Conservation (phyloP, 2,888 invertebrate genomes). For the Keiferia lycopersicella region DNA sequence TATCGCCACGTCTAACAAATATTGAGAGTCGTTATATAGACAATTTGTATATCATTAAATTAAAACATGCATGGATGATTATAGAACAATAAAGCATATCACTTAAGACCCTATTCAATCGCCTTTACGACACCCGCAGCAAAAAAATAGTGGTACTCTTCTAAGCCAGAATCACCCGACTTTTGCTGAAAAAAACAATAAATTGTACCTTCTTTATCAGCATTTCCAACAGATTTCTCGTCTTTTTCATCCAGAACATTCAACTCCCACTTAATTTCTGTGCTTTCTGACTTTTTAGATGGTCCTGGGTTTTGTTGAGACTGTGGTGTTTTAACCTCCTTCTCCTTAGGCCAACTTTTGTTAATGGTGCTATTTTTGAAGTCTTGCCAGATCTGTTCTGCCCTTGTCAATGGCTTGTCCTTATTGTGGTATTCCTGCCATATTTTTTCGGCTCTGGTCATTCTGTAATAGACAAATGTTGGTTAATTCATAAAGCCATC, state of each 20-base stretch:
- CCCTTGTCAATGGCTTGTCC: background rate
- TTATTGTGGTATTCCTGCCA: background rate
- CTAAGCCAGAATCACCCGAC: too few species aligned
- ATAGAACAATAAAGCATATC: too few species aligned
- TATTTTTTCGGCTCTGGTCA: background rate
- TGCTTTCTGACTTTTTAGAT: background rate
- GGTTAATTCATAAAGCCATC: too few species aligned
- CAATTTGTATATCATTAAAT: too few species aligned
- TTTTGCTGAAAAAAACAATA: too few species aligned
- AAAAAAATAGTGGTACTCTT: too few species aligned
- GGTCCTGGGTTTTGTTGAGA: background rate
- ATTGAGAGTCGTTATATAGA: too few species aligned
- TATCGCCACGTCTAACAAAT: too few species aligned
- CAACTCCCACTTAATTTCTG: slow-evolving; percentile 10
- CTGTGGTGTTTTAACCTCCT: background rate
- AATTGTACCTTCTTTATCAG: background rate
- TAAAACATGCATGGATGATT: too few species aligned
- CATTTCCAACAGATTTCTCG: background rate
- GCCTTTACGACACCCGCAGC: too few species aligned
- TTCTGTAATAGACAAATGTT: background rate
- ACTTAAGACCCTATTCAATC: too few species aligned
- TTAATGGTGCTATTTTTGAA: background rate
- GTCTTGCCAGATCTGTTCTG: background rate
- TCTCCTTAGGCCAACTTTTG: background rate
- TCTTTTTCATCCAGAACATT: slow-evolving; percentile 14